These are phyloP conservation scores for Merodon equestris DNA, from an alignment of 2,888 invertebrate genomes.

Conservation along the genomic window DNA sequence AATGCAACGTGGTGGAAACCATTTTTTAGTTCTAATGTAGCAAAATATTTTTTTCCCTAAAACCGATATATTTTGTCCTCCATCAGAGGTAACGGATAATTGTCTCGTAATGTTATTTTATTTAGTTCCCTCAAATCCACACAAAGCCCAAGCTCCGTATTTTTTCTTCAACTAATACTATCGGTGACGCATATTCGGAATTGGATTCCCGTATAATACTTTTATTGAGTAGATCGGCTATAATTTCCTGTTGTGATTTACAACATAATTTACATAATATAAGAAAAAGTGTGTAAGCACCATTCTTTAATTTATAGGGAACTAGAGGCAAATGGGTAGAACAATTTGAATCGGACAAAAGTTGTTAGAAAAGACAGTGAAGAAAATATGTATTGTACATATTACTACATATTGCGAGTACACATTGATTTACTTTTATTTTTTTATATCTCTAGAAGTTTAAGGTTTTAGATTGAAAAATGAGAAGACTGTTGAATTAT, in stretches of 20 bases:
- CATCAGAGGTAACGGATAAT: neutral
- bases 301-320: too few relatives aligned
- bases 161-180: slow-evolving; percentile 1
- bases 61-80: neutral
- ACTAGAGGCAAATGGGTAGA: too few relatives aligned
- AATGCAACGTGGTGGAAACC: neutral
- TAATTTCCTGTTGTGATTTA: slow-evolving; percentile 6
- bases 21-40: neutral
- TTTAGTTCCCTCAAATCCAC: slow-evolving; percentile 3
- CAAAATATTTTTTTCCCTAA: slow-evolving; percentile 1
- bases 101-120: neutral
- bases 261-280: too few relatives aligned
- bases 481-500: too few relatives aligned
- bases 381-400: too few relatives aligned
- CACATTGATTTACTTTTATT: too few relatives aligned
- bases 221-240: neutral
- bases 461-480: too few relatives aligned
- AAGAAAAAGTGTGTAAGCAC: too few relatives aligned
- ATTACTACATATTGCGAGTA: too few relatives aligned
- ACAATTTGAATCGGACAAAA: too few relatives aligned
- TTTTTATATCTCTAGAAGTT: too few relatives aligned
- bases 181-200: neutral
- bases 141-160: neutral
- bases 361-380: too few relatives aligned
- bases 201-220: slow-evolving; percentile 5